Conservation (phyloP, 2,113 vertebrate species). For the Menidia beryllina region DNA sequence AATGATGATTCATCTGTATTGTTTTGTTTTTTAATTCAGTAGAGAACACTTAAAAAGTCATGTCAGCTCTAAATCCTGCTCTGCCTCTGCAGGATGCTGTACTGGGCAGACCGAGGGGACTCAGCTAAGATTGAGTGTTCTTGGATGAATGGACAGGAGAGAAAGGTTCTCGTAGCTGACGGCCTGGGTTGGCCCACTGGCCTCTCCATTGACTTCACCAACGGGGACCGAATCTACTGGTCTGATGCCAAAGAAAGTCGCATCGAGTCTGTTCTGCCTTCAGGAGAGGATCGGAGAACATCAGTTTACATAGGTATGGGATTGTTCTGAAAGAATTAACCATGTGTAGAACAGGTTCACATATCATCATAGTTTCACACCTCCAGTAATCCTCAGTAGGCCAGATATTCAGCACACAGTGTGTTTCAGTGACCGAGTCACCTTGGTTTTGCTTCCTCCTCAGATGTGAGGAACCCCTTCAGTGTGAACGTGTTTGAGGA, state of each 20-base stretch:
- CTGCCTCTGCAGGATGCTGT: slow-evolving; percentile 84
- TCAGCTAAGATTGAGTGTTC: slow-evolving; percentile 89
- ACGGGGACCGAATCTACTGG: slow-evolving; percentile 91
- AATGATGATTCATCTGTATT: too few species aligned
- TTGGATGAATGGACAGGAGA: slow-evolving; percentile 92
- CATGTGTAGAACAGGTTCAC: background rate
- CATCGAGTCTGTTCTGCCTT: slow-evolving; percentile 89
- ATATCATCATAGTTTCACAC: background rate
- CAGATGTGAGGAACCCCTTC: slow-evolving; percentile 78
- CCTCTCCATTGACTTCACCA: slow-evolving; percentile 90
- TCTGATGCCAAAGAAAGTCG: slow-evolving; percentile 91
- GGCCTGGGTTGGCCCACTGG: slow-evolving; percentile 92
- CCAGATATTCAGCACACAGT: too few species aligned
- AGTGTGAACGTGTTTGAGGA: slow-evolving; percentile 79
- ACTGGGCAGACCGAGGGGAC: slow-evolving; percentile 91
- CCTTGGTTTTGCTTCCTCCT: background rate
- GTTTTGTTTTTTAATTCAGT: too few species aligned
- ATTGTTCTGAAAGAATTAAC: too few species aligned
- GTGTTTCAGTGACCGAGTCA: background rate
- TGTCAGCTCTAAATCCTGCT: background rate
- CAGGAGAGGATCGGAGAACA: slow-evolving; percentile 86
- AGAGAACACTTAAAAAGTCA: too few species aligned
- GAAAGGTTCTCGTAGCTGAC: slow-evolving; percentile 81
- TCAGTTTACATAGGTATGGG: slow-evolving; percentile 84
- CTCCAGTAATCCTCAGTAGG: too few species aligned